Conservation (phyloP, 2,888 invertebrate genomes). For the Sceliomorpha sp. region DNA sequence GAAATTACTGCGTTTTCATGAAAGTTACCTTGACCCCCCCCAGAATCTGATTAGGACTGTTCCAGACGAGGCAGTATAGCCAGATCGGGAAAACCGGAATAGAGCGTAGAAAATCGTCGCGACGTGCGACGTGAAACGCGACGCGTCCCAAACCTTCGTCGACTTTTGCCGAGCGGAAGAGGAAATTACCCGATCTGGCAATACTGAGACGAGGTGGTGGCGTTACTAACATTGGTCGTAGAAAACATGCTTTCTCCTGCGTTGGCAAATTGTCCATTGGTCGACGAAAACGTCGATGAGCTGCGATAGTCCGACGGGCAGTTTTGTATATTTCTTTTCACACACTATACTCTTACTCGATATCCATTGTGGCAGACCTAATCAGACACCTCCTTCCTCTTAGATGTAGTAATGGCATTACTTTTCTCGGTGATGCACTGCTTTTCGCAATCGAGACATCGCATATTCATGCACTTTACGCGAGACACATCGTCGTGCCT, state of each 20-base stretch:
- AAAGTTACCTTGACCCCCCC: conserved; percentile 67
- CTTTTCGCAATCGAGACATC: conserved; percentile 13
- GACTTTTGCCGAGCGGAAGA: background rate
- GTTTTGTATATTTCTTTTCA: conserved; percentile 34
- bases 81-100: conserved; percentile 31
- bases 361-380: conserved; percentile 75
- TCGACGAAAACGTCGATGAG: conserved; percentile 13
- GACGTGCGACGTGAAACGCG: too few relatives aligned
- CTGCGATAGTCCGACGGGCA: conserved; percentile 3
- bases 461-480: conserved; percentile 11
- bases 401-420: conserved; percentile 24
- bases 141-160: too few relatives aligned
- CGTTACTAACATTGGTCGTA: conserved; percentile 60
- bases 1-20: conserved; percentile 73
- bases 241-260: conserved; percentile 15
- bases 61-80: conserved; percentile 72
- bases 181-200: conserved; percentile 60
- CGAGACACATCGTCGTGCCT: conserved; percentile 13
- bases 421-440: conserved; percentile 15
- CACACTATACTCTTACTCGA: conserved; percentile 55
- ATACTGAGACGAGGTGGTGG: conserved; percentile 63
- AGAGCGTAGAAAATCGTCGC: too few relatives aligned
- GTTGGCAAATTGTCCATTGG: conserved; percentile 2
- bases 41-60: conserved; percentile 81
- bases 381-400: conserved; percentile 74